Evolutionary conservation across 2,113 vertebrate genomes (phyloP).

Genomic region (Lepisosteus osseus): DNA sequence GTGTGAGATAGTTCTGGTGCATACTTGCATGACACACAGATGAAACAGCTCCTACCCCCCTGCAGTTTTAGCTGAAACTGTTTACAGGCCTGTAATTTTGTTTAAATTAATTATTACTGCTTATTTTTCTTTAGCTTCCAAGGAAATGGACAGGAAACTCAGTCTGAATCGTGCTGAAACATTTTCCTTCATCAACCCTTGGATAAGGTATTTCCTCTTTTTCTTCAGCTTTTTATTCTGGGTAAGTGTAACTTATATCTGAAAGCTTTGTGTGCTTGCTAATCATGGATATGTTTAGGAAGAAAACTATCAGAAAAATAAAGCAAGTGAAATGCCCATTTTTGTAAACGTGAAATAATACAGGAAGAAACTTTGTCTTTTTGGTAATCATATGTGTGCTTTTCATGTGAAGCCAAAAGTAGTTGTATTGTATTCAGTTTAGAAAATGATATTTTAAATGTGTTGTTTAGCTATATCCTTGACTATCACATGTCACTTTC

Average conservation of each 20-base stretch:
- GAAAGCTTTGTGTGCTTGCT: too few species aligned
- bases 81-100: background rate
- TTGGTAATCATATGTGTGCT: too few species aligned
- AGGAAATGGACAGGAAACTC: constrained; percentile 53
- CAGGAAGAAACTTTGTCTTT: too few species aligned
- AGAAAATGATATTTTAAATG: too few species aligned
- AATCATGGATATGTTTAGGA: too few species aligned
- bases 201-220: constrained; percentile 68
- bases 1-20: constrained; percentile 44
- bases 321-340: too few species aligned
- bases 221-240: constrained; percentile 72
- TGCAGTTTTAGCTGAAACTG: constrained; percentile 33
- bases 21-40: constrained; percentile 22
- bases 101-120: background rate
- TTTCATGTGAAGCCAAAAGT: too few species aligned
- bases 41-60: constrained; percentile 27
- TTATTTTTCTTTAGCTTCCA: background rate
- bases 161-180: constrained; percentile 55
- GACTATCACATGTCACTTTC: too few species aligned
- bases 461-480: too few species aligned
- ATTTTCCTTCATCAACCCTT: constrained; percentile 65
- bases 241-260: constrained; percentile 48
- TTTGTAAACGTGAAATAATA: too few species aligned
- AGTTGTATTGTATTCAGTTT: too few species aligned
- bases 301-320: too few species aligned